Evolutionary conservation across 2,888 invertebrate species (phyloP).

Genomic region (Philereme vetulata): DNA sequence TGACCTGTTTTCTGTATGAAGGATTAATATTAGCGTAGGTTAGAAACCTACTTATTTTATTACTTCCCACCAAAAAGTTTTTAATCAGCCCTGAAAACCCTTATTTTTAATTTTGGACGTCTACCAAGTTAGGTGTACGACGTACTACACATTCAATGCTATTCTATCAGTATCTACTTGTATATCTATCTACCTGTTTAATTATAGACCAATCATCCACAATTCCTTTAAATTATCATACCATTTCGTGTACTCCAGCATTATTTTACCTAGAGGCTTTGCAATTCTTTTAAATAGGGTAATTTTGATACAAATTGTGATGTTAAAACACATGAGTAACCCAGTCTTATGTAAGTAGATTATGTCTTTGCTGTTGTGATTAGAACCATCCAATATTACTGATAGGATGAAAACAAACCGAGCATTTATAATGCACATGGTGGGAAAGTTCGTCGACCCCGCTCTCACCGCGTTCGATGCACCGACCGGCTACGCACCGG

Average conservation of each 20-base stretch:
- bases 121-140: constrained; percentile 6
- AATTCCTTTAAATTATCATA: not conserved
- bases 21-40: too few relatives aligned
- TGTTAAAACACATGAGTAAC: too few relatives aligned
- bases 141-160: not conserved
- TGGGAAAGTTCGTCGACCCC: constrained; percentile 70
- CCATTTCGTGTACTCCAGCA: too few relatives aligned
- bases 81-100: constrained; percentile 1
- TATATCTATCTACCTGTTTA: not conserved
- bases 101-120: constrained; percentile 15
- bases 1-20: too few relatives aligned
- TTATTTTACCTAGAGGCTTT: too few relatives aligned
- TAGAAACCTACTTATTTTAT: not conserved
- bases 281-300: too few relatives aligned
- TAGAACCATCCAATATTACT: constrained; percentile 10
- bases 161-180: constrained; percentile 2
- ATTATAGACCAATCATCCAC: not conserved
- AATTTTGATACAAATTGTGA: too few relatives aligned
- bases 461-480: constrained; percentile 82
- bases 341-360: too few relatives aligned
- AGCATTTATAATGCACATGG: constrained; percentile 69
- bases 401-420: constrained; percentile 27
- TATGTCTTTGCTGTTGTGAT: not conserved
- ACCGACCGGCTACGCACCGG: constrained; percentile 60
- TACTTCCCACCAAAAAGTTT: not conserved